These are phyloP conservation scores for Galeopterus variegatus DNA, from an alignment of 2,113 vertebrate genomes.

Conservation along the genomic window DNA sequence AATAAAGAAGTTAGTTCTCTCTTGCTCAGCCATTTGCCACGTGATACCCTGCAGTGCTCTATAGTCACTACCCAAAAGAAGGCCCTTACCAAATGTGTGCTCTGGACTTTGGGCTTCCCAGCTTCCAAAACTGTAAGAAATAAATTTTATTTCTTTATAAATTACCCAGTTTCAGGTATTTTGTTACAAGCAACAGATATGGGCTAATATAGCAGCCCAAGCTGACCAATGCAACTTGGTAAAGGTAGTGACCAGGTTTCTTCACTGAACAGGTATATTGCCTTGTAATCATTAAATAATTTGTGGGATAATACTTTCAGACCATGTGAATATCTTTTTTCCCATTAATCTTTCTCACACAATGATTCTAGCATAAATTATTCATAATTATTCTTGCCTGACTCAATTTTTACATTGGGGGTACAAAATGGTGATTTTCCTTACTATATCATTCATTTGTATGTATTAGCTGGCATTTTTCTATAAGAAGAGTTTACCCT, in stretches of 20 bases:
- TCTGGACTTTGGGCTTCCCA: too few relatives aligned
- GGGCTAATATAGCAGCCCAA: too few relatives aligned
- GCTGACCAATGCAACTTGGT: background rate
- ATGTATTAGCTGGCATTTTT: background rate
- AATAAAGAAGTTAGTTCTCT: too few relatives aligned
- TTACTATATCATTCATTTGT: background rate
- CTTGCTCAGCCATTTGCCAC: too few relatives aligned
- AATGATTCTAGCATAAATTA: background rate
- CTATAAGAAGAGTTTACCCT: background rate
- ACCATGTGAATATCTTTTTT: background rate
- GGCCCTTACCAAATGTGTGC: too few relatives aligned
- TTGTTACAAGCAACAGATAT: too few relatives aligned
- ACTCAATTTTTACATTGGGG: background rate
- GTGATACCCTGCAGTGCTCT: too few relatives aligned
- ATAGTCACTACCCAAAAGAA: too few relatives aligned
- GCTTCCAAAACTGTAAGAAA: too few relatives aligned
- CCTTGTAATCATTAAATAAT: background rate
- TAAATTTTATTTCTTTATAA: too few relatives aligned
- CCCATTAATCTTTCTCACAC: background rate
- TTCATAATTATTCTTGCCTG: too few relatives aligned
- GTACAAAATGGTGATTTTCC: background rate
- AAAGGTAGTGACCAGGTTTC: background rate
- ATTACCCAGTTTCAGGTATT: too few relatives aligned
- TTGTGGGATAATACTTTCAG: background rate
- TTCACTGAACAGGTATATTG: background rate